Evolutionary conservation across 2,888 invertebrate species (phyloP).

Genomic region (Willowsia nigromaculata): DNA sequence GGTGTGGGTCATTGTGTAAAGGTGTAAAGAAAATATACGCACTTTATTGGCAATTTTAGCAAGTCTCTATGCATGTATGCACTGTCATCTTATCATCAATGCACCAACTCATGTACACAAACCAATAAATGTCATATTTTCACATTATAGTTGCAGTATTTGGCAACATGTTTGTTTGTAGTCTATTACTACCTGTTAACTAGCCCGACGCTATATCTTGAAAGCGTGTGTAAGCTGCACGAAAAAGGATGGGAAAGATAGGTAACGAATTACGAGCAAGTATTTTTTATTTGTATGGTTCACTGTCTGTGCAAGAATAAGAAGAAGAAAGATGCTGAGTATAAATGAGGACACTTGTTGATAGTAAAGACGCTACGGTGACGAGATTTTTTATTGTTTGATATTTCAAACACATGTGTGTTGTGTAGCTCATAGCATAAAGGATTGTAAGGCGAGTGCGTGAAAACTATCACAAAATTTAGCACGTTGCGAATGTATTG

Average conservation of each 20-base stretch:
- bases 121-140: too few relatives aligned
- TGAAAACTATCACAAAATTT: background rate
- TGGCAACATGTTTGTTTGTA: background rate
- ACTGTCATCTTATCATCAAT: background rate
- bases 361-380: background rate
- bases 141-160: background rate
- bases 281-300: too few relatives aligned
- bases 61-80: background rate
- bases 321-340: background rate
- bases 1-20: background rate
- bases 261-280: too few relatives aligned
- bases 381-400: background rate
- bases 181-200: background rate
- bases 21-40: background rate
- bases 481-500: background rate
- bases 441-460: background rate
- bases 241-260: too few relatives aligned
- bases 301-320: background rate
- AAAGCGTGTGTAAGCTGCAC: too few relatives aligned
- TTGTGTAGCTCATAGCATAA: background rate
- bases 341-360: background rate
- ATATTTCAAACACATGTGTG: background rate
- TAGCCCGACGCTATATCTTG: too few relatives aligned
- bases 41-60: background rate
- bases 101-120: too few relatives aligned